These are phyloP conservation scores for Cinclus mexicanus DNA, from an alignment of 2,113 vertebrate genomes.

Conservation along the genomic window DNA sequence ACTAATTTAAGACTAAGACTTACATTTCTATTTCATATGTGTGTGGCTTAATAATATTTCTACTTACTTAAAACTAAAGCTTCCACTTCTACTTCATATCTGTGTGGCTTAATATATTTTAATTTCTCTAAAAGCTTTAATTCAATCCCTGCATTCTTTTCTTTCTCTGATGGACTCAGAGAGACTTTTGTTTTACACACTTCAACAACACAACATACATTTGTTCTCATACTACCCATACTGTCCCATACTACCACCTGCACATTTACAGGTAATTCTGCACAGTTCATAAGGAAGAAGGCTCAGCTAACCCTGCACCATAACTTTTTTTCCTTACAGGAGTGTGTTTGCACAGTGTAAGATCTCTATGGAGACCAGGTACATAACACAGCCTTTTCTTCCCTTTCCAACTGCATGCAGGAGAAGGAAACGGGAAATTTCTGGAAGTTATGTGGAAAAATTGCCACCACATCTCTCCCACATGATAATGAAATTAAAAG, in stretches of 20 bases:
- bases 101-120: too few relatives aligned
- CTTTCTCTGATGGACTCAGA: too few relatives aligned
- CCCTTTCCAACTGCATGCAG: background rate
- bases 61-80: too few relatives aligned
- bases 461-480: background rate
- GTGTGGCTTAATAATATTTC: too few relatives aligned
- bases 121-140: too few relatives aligned
- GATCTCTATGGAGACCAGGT: background rate
- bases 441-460: background rate
- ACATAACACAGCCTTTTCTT: background rate
- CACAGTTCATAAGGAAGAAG: background rate
- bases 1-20: too few relatives aligned
- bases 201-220: background rate
- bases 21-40: too few relatives aligned
- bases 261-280: background rate
- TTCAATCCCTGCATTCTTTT: too few relatives aligned
- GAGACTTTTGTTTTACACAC: too few relatives aligned
- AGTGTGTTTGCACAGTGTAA: background rate
- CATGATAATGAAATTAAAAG: background rate
- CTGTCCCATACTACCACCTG: background rate
- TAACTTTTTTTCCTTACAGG: background rate
- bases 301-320: background rate
- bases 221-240: background rate
- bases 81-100: too few relatives aligned
- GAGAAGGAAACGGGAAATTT: background rate